Evolutionary conservation across 2,113 vertebrate species (phyloP).

Genomic region (Cettia cetti): DNA sequence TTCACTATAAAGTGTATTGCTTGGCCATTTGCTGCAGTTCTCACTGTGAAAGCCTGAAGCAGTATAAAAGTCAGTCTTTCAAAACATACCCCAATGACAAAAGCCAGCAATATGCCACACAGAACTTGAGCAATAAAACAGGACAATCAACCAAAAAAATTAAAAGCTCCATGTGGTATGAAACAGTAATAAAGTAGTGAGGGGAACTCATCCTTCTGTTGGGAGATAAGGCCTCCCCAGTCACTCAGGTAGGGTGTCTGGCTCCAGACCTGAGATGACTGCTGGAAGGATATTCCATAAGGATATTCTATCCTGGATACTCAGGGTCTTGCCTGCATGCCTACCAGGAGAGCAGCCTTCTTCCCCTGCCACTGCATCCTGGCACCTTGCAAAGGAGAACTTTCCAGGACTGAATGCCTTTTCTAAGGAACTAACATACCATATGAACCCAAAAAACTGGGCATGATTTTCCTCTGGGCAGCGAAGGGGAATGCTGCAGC

Average conservation of each 20-base stretch:
- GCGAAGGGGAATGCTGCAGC: neutral
- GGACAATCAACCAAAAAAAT: constrained; percentile 40
- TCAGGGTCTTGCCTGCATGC: neutral
- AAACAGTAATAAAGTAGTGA: neutral
- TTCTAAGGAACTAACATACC: neutral
- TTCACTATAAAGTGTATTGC: neutral
- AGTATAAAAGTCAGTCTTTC: constrained; percentile 40
- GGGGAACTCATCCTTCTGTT: neutral
- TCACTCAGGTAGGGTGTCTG: neutral
- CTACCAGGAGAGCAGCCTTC: neutral
- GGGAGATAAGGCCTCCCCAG: neutral
- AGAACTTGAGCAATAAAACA: constrained; percentile 39
- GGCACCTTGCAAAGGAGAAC: neutral
- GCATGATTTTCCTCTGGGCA: neutral
- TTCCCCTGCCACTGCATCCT: neutral
- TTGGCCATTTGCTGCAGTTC: neutral
- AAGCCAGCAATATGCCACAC: constrained; percentile 46
- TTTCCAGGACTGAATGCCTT: neutral
- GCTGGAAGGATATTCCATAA: neutral
- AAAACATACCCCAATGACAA: constrained; percentile 44
- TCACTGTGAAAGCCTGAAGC: neutral
- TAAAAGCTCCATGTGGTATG: constrained; percentile 8
- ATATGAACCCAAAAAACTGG: neutral
- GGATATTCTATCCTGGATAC: neutral
- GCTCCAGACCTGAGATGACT: neutral